Evolutionary conservation across 1,140 invertebrate genomes (phyloP), one percentile per base, ranked within the genome.

Genomic region (Tachypleus tridentatus): DNA sequence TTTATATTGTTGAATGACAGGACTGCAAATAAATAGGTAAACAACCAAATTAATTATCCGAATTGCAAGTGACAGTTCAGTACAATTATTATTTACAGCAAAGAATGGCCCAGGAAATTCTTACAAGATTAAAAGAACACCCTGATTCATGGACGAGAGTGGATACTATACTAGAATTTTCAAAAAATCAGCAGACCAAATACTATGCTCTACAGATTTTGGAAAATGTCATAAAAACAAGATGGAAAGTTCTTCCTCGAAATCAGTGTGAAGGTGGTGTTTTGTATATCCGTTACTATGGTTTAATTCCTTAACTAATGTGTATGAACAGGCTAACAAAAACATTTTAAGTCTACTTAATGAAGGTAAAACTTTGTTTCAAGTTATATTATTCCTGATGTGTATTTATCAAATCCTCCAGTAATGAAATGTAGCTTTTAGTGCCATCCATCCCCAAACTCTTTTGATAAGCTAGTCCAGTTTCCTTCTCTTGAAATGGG

Each of bases 201-300:
- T 99, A 98, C 79, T 99, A 97, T 83, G 97, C 96, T 48, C 81
- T 99, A 72, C 97, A 99, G 84, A 99, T 99, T 75, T 80, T 99
- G 70, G 97, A 99, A 81, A 93, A 96, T 83, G 91, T 98, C 4
- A 99, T 99, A 71, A 97, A 98, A 82, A 98, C 95, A 51, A 82
- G 94, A 77, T 99, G 97, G 97, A 99, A 99, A 86, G 90, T 96
- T 65, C 80, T 99, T 73, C 97, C 97, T 60, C 82, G 93, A 76
- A 93, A 95, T 79, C 97, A 99, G 73, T 98, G 97, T 81, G 96
- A 99, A 82, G 97, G 95, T 81, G 75, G 69, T 58, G 8, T 51
- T 29, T 9, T 58, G 54, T 65, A 11, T 47, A 47, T 51, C 53
- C 49, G 54, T 9, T 65, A 51, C 8, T 29, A 3, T 56, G 48